Conservation (phyloP, 1,140 invertebrate species). For the Cyphomyrmex costatus region DNA sequence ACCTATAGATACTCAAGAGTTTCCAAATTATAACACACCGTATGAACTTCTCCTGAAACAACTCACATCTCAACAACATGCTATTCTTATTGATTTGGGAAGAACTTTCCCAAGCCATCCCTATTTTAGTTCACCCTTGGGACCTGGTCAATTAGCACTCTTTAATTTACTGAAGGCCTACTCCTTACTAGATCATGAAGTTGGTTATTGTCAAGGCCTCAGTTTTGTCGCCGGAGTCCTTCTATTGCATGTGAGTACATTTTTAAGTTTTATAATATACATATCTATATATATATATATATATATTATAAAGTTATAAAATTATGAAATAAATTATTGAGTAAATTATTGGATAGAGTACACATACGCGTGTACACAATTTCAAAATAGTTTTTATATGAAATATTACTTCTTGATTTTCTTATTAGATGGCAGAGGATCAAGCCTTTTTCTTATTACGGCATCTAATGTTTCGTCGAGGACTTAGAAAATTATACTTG, state of each 20-base stretch:
- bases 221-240: slow-evolving; percentile 98
- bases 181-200: slow-evolving; percentile 96
- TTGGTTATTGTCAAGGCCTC: slow-evolving; percentile 98
- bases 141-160: slow-evolving; percentile 96
- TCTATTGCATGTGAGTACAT: slow-evolving; percentile 94
- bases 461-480: slow-evolving; percentile 96
- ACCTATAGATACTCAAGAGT: slow-evolving; percentile 90
- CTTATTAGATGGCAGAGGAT: slow-evolving; percentile 94
- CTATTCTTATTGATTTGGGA: slow-evolving; percentile 96
- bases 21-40: slow-evolving; percentile 92
- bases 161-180: slow-evolving; percentile 99
- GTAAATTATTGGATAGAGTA: too few species aligned
- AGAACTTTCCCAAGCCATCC: slow-evolving; percentile 98
- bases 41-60: slow-evolving; percentile 95
- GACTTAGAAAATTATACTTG: slow-evolving; percentile 95
- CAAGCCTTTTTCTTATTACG: slow-evolving; percentile 95
- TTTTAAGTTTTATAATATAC: neutral
- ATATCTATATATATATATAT: too few species aligned
- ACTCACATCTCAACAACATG: slow-evolving; percentile 97
- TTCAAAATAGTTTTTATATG: neutral
- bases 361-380: too few species aligned
- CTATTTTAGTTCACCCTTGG: slow-evolving; percentile 94
- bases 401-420: slow-evolving; percentile 46
- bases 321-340: too few species aligned
- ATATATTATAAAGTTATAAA: too few species aligned